A percentile compares a stretch with the other conserved stretches of the same genome.
Conservation (phyloP, 2,888 invertebrate genomes). For the Trichopoda pennipes region DNA sequence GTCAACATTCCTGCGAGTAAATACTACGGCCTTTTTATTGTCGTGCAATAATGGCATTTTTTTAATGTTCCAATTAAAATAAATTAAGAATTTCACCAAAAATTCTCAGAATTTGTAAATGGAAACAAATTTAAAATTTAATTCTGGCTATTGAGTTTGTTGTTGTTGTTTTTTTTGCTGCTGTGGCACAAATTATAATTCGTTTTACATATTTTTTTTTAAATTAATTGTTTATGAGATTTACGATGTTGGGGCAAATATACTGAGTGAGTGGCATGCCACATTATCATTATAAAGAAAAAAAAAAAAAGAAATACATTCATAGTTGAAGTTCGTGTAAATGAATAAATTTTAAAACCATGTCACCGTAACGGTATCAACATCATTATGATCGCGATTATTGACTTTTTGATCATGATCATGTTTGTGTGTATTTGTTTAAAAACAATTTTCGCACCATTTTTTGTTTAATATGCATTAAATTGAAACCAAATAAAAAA, state of each 20-base stretch:
- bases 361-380: slow-evolving; percentile 29
- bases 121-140: slow-evolving; percentile 49
- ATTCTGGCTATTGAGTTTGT: slow-evolving; percentile 6
- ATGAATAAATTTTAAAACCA: slow-evolving; percentile 47
- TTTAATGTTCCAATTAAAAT: slow-evolving; percentile 68
- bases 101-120: slow-evolving; percentile 68
- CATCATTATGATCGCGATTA: background rate
- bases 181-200: slow-evolving; percentile 5
- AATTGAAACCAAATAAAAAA: slow-evolving; percentile 49
- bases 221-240: slow-evolving; percentile 68
- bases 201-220: slow-evolving; percentile 61
- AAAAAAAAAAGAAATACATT: slow-evolving; percentile 28
- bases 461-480: slow-evolving; percentile 64
- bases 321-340: slow-evolving; percentile 43
- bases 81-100: slow-evolving; percentile 63
- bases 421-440: slow-evolving; percentile 6
- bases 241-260: slow-evolving; percentile 29
- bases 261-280: slow-evolving; percentile 13
- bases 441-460: slow-evolving; percentile 61
- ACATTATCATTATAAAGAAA: slow-evolving; percentile 6
- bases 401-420: slow-evolving; percentile 2
- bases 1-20: slow-evolving; percentile 49
- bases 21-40: slow-evolving; percentile 1
- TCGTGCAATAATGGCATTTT: slow-evolving; percentile 40
- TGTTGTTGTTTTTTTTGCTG: background rate